Evolutionary conservation across 1,140 invertebrate species (phyloP), one percentile per base, ranked within the genome.

Genomic region (Lordiphosa clarofinis): DNA sequence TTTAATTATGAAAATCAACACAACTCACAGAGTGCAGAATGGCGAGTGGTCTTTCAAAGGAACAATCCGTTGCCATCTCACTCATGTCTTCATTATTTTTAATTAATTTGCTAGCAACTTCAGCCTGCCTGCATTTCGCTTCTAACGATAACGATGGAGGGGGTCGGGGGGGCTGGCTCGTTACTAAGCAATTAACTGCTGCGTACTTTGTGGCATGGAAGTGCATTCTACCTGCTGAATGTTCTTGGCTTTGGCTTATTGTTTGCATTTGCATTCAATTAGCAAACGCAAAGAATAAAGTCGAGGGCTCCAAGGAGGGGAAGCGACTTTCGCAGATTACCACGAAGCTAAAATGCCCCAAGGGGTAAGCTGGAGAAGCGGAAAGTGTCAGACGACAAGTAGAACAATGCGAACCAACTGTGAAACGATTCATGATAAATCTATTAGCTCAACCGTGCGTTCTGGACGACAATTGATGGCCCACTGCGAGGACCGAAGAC

Each of bases 341-440:
- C 9, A 13, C 4, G 35, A 50, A 37, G 49, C 38, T 39, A 36
- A 48, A 36, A 28, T 44, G 21, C 21, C 21, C 21, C 21, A 21
- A 31, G 13, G 13, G 13, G 38, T 40, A n/a, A 44, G 35, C 15
- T 31, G 36, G 21, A 21, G 8, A 39, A n/a, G 13, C 15, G 11
- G 31, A 15, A 43, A 42, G 56, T 55, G 38, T 31, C 39, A 44
- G 61, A 31, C 64, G 39, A 56, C 8, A 54, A 33, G 38, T 42
- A 47, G 53, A 21, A 40, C 44, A 35, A n/a, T 9, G 56, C 36
- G 8, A 52, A 67, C 42, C 43, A 66, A 49, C 66, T 56, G 64
- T 69, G 39, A 69, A 69, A 69, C 56, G 66, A 69, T 69, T 69
- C 65, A 43, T 69, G 56, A 69, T 69, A 61, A 69, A 69, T 69